Percentiles rank a stretch among this genome's conserved stretches.
These are phyloP conservation scores for Chaetorhynchus papuensis DNA, from an alignment of 2,113 vertebrate genomes.

Conservation along the genomic window DNA sequence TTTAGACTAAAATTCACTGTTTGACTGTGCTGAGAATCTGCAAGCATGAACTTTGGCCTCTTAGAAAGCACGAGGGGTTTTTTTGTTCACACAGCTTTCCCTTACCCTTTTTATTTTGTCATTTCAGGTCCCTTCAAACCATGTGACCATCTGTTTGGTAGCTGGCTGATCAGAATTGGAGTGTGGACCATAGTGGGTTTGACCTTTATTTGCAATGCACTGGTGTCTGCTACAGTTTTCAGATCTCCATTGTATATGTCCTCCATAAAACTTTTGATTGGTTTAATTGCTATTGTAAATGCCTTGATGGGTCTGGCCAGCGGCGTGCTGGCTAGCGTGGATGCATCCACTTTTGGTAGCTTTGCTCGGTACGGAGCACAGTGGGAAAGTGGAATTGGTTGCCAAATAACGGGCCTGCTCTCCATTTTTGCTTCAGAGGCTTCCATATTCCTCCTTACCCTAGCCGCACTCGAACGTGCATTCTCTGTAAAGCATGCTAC, in stretches of 20 bases:
- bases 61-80: background rate
- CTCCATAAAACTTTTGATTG: conserved; percentile 81
- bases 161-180: conserved; percentile 88
- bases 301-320: conserved; percentile 83
- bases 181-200: conserved; percentile 86
- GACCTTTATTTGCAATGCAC: conserved; percentile 81
- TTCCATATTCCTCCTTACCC: conserved; percentile 86
- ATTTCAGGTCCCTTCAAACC: conserved; percentile 87
- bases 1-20: background rate
- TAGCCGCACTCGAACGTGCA: conserved; percentile 83
- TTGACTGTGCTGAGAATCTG: background rate
- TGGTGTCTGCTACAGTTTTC: conserved; percentile 83
- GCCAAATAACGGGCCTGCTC: conserved; percentile 82
- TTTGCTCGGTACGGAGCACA: conserved; percentile 83
- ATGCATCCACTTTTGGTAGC: conserved; percentile 84
- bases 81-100: background rate
- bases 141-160: conserved; percentile 86
- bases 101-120: background rate
- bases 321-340: conserved; percentile 79
- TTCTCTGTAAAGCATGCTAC: conserved; percentile 67
- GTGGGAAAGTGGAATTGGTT: conserved; percentile 88
- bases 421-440: conserved; percentile 86
- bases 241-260: conserved; percentile 72
- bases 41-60: background rate
- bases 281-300: conserved; percentile 83